These are phyloP conservation scores for Ooceraea biroi DNA, from an alignment of 1,140 invertebrate genomes.

Conservation along the genomic window DNA sequence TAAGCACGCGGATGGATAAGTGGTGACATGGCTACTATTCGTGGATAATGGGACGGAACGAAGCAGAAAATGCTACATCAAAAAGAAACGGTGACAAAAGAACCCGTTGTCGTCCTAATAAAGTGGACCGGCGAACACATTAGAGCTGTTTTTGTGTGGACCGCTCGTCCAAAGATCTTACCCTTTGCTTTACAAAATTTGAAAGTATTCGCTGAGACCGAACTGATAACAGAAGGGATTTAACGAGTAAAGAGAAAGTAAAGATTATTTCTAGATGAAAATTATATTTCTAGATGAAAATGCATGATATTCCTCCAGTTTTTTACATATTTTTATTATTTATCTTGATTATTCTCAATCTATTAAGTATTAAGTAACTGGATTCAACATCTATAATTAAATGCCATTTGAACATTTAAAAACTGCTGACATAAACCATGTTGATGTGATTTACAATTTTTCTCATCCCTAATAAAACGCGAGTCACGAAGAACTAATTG, in stretches of 20 bases:
- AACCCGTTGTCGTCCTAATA: constrained; percentile 66
- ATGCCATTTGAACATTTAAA: background rate
- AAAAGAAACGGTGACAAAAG: constrained; percentile 73
- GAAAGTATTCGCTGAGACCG: background rate
- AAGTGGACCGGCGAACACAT: constrained; percentile 55
- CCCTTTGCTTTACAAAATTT: constrained; percentile 27
- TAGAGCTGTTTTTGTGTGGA: constrained; percentile 17
- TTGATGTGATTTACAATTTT: constrained; percentile 15
- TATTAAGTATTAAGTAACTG: too few relatives aligned
- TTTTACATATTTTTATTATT: background rate
- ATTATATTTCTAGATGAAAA: too few relatives aligned
- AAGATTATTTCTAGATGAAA: constrained; percentile 1
- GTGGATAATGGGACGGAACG: constrained; percentile 73
- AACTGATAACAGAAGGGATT: background rate
- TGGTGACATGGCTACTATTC: constrained; percentile 56
- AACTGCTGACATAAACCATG: background rate
- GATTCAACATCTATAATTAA: background rate
- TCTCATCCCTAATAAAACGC: constrained; percentile 1
- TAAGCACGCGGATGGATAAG: constrained; percentile 49
- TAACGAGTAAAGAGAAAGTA: background rate
- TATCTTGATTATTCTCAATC: background rate
- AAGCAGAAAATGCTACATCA: constrained; percentile 71
- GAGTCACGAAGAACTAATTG: constrained; percentile 37
- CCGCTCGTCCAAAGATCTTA: constrained; percentile 4
- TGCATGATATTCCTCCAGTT: too few relatives aligned